These are phyloP conservation scores for Tortricodes alternella DNA, from an alignment of 2,888 invertebrate species.

Conservation along the genomic window DNA sequence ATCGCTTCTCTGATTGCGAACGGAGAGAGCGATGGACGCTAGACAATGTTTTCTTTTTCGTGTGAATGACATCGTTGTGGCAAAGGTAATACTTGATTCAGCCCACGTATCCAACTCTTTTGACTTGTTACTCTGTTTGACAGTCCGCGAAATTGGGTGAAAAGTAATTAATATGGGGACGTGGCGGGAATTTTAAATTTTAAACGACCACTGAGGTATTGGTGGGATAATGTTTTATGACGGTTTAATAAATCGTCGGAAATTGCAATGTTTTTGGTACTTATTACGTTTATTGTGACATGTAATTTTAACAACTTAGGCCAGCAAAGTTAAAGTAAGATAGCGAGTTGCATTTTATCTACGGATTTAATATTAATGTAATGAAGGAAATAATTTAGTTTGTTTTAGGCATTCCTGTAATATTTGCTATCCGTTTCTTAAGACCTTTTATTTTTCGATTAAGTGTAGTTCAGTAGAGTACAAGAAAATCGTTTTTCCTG, in stretches of 20 bases:
- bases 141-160: conserved; percentile 67
- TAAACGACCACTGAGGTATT: conserved; percentile 36
- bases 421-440: no score
- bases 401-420: no score
- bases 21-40: conserved; percentile 17
- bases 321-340: not conserved
- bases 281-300: not conserved
- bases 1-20: not conserved
- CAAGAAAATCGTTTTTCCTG: no score
- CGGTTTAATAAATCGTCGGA: conserved; percentile 34
- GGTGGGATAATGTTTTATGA: conserved; percentile 41
- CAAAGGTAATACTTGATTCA: conserved; percentile 42
- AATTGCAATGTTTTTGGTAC: conserved; percentile 6
- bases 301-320: not conserved
- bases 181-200: conserved; percentile 39
- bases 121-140: conserved; percentile 61
- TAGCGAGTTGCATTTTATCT: no score
- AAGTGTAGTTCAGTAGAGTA: no score
- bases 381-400: no score
- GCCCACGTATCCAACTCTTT: conserved; percentile 48
- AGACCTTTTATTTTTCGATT: no score
- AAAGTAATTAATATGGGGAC: conserved; percentile 61
- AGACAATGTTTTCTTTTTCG: not conserved
- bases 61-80: conserved; percentile 3
- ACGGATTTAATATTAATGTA: no score